Percentiles rank a stretch among this genome's conserved stretches.
Evolutionary conservation across 2,888 invertebrate genomes (phyloP).

Genomic region (Pogonocherus hispidulus): DNA sequence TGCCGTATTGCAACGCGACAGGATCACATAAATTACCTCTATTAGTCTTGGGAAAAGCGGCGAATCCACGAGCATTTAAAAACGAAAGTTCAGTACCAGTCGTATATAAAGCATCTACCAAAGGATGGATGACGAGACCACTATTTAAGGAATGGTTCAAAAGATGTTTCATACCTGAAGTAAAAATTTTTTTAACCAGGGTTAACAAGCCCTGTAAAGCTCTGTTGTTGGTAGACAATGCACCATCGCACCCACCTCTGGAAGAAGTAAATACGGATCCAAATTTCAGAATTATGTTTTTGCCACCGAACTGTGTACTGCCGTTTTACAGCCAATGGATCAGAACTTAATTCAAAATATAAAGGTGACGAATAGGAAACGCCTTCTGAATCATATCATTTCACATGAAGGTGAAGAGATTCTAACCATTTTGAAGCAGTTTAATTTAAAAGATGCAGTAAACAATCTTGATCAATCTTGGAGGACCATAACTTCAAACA

Average conservation of each 20-base stretch:
- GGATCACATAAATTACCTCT: slow-evolving; percentile 45
- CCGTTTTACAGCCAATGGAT: too few species aligned
- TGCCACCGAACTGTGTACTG: too few species aligned
- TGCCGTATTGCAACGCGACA: slow-evolving; percentile 43
- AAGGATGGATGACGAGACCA: too few species aligned
- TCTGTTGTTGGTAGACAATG: neutral
- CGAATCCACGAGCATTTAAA: slow-evolving; percentile 31
- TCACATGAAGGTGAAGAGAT: neutral
- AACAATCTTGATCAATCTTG: neutral
- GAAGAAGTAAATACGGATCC: neutral
- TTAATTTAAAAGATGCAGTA: neutral
- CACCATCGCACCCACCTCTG: neutral
- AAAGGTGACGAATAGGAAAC: neutral
- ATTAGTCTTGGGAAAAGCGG: slow-evolving; percentile 37
- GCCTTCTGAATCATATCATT: neutral
- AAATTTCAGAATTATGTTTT: neutral
- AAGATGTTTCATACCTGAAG: slow-evolving; percentile 1
- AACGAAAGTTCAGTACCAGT: slow-evolving; percentile 22
- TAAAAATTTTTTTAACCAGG: neutral
- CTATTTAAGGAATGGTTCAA: slow-evolving; percentile 1
- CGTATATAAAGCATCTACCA: slow-evolving; percentile 18
- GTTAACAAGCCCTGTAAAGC: neutral
- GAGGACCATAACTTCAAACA: too few species aligned
- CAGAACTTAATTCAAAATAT: too few species aligned
- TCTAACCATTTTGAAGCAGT: neutral